Base-by-base conservation (phyloP, 2,888 invertebrate species). In the Eugnorisma glareosa region DNA sequence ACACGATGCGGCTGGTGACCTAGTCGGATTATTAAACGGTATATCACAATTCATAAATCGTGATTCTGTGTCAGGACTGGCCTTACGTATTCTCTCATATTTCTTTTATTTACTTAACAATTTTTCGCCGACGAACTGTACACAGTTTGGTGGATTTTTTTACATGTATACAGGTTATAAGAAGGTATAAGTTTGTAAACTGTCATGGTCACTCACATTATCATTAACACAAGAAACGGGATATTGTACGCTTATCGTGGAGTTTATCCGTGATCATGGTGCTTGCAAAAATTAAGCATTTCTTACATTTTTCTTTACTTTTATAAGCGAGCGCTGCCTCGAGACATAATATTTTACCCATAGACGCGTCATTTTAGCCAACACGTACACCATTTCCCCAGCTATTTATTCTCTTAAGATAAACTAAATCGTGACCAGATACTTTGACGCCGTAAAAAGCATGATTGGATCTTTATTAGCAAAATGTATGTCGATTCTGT, bases 401-500 rank as follows among this genome's bases (percentile, higher is more conserved):
- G 61, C 71, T 77, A 82, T 81, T 86, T 74, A 59, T 84, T 76
- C 77, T 75, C 81, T 82, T 84, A 77, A 79, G 81, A 86, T 77
- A 82, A 82, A 78, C 76, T 74, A 70, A 81, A 82, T 83, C 88
- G 87, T 88, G 88, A 86, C 84, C 63, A 81, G 72, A 78, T 76
- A 79, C 73, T 82, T 77, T 64, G 74, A 76, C 76, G 83, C 67
- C 67, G 37, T 83, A 81, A 87, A 88, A 85, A 79, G 63, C 54
- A 28, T 72, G 88, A 88, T 88, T 79, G 40, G 67, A 88, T 88
- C 88, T 88, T 88, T 85, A 85, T 85, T 84, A 84, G 85, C 75
- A 74, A 83, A 86, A 83, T 86, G 87, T 85, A 21, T 85, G 86
- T 75, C 84, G 88, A 85, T 86, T 81, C 54, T 70, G 76, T 75